phyloP scores from a whole-genome alignment of 2,797 vertebrate species.

The Diplodus sargus region DNA sequence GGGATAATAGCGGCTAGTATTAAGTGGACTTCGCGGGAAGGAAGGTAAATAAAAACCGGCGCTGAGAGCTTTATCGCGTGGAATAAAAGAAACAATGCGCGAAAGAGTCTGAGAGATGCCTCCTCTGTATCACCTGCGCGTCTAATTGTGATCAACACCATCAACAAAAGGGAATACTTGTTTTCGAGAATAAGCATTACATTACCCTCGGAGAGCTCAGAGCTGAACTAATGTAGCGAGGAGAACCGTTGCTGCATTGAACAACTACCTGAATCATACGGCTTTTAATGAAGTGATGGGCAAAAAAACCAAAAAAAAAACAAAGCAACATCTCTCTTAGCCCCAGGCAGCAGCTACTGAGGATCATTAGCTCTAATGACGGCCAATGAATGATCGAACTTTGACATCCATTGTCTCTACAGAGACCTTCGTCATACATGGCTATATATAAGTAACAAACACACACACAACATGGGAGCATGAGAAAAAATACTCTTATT shows the following conservation, averaged over 20 bases:
- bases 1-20: constrained; percentile 49
- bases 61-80: constrained; percentile 31
- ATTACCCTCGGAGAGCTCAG: constrained; percentile 34
- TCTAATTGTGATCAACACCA: constrained; percentile 46
- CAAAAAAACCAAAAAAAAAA: background rate
- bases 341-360: constrained; percentile 17
- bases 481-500: background rate
- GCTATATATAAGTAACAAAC: constrained; percentile 4
- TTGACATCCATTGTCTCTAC: constrained; percentile 30
- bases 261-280: constrained; percentile 13
- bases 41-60: constrained; percentile 42
- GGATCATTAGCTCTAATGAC: constrained; percentile 52
- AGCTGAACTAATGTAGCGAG: constrained; percentile 27
- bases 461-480: background rate
- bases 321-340: constrained; percentile 11
- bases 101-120: constrained; percentile 39
- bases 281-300: constrained; percentile 32
- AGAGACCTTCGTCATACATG: constrained; percentile 14
- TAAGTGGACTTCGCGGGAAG: constrained; percentile 58
- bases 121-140: constrained; percentile 32
- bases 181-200: constrained; percentile 39
- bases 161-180: constrained; percentile 43
- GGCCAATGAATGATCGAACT: constrained; percentile 27
- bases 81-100: constrained; percentile 34
- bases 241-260: constrained; percentile 7